Base-by-base conservation (phyloP, 2,888 invertebrate genomes). In the Stenodera caucasica region DNA sequence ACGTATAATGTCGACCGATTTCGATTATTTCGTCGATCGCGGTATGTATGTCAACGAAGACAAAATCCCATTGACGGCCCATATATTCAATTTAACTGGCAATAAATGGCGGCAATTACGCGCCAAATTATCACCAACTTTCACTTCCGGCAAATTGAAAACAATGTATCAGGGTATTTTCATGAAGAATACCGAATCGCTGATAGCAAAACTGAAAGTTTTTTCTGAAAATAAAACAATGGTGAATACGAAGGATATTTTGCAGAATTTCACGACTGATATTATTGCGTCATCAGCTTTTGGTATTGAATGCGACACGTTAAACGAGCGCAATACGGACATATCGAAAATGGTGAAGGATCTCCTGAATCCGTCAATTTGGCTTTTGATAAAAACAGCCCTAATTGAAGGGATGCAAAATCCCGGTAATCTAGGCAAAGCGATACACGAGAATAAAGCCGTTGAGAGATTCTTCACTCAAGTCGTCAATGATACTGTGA, bases 11-110 rank as follows among this genome's bases (percentile, higher is more conserved):
- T 29, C 49, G 1, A 57, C 53, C 0, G 57, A 61, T 51, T 61
- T 61, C 18, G 57, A 57, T 5, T 55, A 61, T 51, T 61, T 61
- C 15, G 18, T 57, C 4, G 61, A 61, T 33, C 26, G 61, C 45
- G 61, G 57, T 15, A 23, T 55, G 15, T 55, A 33, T 14, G 14
- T 37, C 6, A 53, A 57, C 18, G 57, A 61, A 37, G 18, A 49
- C 12, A 51, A 50, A 14, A 37, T 54, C 18, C 61, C 61, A 21
- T 35, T 61, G 9, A 51, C 54, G 23, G 52, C 32, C 2, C 49
- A 61, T 37, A 5, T 57, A 7, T 61, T 61, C 33, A 51, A 55
- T 14, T 12, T 61, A 9, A 33, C 7, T 15, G 57, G 61, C 14
- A 40, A 35, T 12, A 57, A 49, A 37, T 55, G 55, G 55, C 29